phyloP scores from a whole-genome alignment of 92 coral and sea anemone species.

The Bergia sp. region DNA sequence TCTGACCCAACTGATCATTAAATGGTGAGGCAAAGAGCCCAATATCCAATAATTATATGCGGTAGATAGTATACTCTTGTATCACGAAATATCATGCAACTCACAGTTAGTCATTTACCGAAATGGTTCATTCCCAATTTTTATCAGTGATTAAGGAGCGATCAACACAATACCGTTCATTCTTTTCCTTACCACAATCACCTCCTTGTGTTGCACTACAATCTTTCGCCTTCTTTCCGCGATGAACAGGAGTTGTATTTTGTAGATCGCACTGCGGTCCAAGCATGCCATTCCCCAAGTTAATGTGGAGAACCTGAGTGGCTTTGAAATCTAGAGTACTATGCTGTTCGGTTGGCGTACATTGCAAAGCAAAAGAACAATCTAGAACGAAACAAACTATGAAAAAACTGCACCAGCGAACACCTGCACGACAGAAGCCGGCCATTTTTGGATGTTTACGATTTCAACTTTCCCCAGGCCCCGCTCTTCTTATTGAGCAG shows the following conservation, averaged over 20 bases:
- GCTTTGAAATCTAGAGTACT: constrained; percentile 34
- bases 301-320: constrained; percentile 71
- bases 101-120: neutral
- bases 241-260: constrained; percentile 60
- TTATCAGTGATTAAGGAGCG: neutral
- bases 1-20: neutral
- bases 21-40: too few species aligned
- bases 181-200: constrained; percentile 25
- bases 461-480: neutral
- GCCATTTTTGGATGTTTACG: constrained; percentile 32
- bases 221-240: constrained; percentile 45
- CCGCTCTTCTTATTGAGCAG: neutral
- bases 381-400: constrained; percentile 17
- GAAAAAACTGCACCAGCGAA: constrained; percentile 8
- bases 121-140: neutral
- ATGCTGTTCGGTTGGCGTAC: constrained; percentile 10
- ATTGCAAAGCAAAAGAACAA: constrained; percentile 33
- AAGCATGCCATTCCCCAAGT: constrained; percentile 57
- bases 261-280: constrained; percentile 49
- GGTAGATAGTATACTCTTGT: neutral
- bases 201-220: neutral
- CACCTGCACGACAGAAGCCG: neutral
- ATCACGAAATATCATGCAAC: neutral
- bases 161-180: neutral
- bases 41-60: neutral